Conservation (phyloP, 2,113 vertebrate species). For the Notarius quadriscutis region DNA sequence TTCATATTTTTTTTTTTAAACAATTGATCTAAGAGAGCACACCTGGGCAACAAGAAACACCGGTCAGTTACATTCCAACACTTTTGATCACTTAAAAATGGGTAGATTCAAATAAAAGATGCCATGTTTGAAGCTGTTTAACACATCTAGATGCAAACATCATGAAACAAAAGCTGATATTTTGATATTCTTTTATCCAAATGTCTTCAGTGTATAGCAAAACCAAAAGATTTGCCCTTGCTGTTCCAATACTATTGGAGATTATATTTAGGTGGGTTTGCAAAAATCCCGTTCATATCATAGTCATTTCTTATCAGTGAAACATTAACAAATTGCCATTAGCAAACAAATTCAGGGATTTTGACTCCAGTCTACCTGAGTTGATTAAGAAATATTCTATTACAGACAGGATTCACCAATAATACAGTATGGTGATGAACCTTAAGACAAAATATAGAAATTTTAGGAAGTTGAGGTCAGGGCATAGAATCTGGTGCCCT, state of each 20-base stretch:
- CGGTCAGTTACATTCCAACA: no score
- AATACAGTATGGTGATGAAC: background rate
- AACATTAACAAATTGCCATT: background rate
- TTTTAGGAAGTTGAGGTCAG: background rate
- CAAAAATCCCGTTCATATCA: background rate
- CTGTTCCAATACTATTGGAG: background rate
- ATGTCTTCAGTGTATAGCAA: background rate
- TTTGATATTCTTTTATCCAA: background rate
- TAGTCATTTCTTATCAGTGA: background rate
- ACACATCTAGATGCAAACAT: background rate
- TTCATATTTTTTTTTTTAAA: no score
- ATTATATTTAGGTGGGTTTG: no score
- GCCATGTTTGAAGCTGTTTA: no score
- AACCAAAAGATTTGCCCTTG: no score
- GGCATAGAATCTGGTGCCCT: background rate
- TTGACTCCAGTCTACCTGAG: background rate
- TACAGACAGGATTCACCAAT: background rate
- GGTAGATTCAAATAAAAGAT: no score
- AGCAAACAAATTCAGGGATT: background rate
- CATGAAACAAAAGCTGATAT: background rate
- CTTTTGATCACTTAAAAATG: no score
- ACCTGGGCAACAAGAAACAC: no score
- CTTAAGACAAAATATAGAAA: background rate
- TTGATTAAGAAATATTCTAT: background rate
- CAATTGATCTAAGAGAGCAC: background rate